Evolutionary conservation across 1,140 invertebrate genomes (phyloP).

Genomic region (Drosophila mayri): DNA sequence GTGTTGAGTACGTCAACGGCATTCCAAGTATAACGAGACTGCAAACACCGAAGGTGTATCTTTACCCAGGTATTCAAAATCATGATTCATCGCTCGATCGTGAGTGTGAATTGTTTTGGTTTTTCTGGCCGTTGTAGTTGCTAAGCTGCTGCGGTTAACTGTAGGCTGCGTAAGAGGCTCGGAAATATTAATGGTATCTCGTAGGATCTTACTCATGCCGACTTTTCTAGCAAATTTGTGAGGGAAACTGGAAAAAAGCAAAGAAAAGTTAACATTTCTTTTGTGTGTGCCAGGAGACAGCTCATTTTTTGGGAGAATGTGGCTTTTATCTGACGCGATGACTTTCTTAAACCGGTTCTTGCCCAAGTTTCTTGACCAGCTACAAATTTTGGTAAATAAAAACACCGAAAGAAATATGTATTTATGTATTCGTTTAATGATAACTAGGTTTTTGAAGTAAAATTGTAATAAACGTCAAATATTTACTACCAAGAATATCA

Average conservation of each 20-base stretch:
- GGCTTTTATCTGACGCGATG: not conserved
- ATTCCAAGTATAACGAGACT: constrained; percentile 60
- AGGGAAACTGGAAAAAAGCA: not conserved
- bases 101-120: constrained; percentile 33
- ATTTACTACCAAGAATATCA: too few species aligned
- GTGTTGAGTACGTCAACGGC: constrained; percentile 45
- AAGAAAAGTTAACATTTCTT: constrained; percentile 25
- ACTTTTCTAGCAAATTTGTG: constrained; percentile 35
- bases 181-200: constrained; percentile 9
- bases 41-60: constrained; percentile 42
- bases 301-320: constrained; percentile 1
- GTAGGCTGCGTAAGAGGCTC: constrained; percentile 62
- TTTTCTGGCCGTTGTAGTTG: constrained; percentile 11
- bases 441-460: too few species aligned
- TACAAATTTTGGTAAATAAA: constrained; percentile 36
- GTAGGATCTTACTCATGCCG: constrained; percentile 54
- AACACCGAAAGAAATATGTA: not conserved
- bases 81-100: constrained; percentile 66
- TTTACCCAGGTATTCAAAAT: constrained; percentile 44
- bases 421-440: too few species aligned
- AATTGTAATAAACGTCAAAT: too few species aligned
- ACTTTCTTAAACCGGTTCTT: constrained; percentile 77
- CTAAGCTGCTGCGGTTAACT: constrained; percentile 53
- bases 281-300: constrained; percentile 31
- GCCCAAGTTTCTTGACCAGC: constrained; percentile 37